Evolutionary conservation across 1,140 invertebrate species (phyloP).

Genomic region (Platorchestia sp.): DNA sequence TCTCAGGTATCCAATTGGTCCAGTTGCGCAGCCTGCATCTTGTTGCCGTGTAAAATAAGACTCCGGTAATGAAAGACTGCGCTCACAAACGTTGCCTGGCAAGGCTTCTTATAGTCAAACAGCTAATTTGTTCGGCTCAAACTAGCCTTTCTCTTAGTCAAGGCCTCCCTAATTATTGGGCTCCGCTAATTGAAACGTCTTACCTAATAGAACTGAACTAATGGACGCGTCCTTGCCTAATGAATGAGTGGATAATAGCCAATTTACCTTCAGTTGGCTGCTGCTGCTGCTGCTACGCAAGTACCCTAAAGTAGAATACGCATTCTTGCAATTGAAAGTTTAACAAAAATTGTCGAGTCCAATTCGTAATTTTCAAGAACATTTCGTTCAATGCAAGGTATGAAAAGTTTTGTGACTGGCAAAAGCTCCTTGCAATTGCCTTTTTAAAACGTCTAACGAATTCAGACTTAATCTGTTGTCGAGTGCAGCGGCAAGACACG

Average conservation of each 20-base stretch:
- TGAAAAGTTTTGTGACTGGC: background rate
- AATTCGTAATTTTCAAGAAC: background rate
- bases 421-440: too few species aligned
- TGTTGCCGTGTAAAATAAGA: background rate
- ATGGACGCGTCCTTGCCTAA: slow-evolving; percentile 25
- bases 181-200: slow-evolving; percentile 34
- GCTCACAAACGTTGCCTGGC: background rate
- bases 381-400: background rate
- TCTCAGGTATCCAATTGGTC: background rate
- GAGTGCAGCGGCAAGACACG: too few species aligned
- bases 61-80: background rate
- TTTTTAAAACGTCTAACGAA: too few species aligned
- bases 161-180: slow-evolving; percentile 26
- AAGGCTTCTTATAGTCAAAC: background rate
- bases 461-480: too few species aligned
- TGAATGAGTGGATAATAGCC: slow-evolving; percentile 5
- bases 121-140: background rate
- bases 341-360: background rate
- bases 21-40: background rate
- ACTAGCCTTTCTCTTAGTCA: background rate
- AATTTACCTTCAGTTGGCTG: background rate
- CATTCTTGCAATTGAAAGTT: background rate
- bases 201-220: slow-evolving; percentile 41
- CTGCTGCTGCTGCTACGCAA: background rate
- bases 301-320: background rate